These are phyloP conservation scores for Patagioenas fasciata DNA, from an alignment of 2,113 vertebrate genomes.

Conservation along the genomic window DNA sequence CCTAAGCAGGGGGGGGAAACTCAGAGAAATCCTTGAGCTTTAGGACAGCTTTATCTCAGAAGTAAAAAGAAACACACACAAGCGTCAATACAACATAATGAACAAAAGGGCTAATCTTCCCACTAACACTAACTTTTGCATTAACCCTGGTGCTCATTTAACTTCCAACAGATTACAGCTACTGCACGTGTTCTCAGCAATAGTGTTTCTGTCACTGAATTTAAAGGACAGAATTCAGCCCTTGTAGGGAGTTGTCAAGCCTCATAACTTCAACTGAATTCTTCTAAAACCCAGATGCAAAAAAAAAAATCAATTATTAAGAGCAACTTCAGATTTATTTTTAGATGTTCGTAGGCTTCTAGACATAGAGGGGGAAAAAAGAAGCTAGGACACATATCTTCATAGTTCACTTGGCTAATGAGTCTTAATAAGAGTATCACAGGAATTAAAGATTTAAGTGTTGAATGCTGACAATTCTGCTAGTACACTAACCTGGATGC, in stretches of 20 bases:
- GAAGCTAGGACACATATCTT: not conserved
- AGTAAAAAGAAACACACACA: not conserved
- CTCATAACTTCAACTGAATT: not conserved
- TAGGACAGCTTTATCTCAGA: not conserved
- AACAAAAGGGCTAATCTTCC: not conserved
- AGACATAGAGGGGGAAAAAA: not conserved
- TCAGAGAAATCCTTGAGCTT: not conserved
- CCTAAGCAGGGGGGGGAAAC: accelerated
- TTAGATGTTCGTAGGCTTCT: not conserved
- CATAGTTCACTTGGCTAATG: too few relatives aligned
- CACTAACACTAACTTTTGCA: not conserved
- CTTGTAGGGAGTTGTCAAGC: not conserved
- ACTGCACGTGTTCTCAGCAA: not conserved
- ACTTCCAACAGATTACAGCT: not conserved
- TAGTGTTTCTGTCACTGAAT: not conserved
- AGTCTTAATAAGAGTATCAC: not conserved
- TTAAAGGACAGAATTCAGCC: not conserved
- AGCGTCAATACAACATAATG: not conserved
- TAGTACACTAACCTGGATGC: not conserved
- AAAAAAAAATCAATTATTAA: not conserved
- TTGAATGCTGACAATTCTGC: not conserved
- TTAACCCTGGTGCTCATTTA: not conserved
- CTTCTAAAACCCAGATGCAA: not conserved
- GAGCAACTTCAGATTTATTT: not conserved
- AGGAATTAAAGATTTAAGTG: not conserved